Evolutionary conservation across 2,797 vertebrate species (phyloP).

Genomic region (Tadarida brasiliensis): DNA sequence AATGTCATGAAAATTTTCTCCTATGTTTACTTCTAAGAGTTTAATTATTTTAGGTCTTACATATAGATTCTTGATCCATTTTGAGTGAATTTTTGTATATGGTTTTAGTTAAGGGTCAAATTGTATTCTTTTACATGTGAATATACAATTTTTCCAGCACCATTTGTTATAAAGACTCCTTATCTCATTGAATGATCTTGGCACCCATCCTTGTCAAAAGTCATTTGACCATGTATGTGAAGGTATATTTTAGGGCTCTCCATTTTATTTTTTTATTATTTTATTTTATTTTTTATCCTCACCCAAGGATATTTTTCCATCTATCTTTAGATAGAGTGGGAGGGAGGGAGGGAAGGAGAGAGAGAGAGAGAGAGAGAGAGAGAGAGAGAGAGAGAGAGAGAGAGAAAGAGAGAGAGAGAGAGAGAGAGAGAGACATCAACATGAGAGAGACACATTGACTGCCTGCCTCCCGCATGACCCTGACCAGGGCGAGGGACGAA

Average conservation of each 20-base stretch:
- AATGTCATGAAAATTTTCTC: neutral
- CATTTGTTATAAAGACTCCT: neutral
- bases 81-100: neutral
- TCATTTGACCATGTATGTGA: neutral
- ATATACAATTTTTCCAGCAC: neutral
- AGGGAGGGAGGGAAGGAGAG: no score
- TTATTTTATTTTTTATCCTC: no score
- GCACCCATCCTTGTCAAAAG: neutral
- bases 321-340: no score
- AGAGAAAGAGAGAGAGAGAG: no score
- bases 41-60: slow-evolving; percentile 6
- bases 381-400: no score
- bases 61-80: neutral
- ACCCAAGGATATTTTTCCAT: no score
- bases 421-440: no score
- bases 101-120: neutral
- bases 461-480: no score
- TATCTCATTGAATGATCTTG: neutral
- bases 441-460: no score
- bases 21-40: neutral
- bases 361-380: no score
- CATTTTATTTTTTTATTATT: no score
- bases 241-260: neutral
- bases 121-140: neutral
- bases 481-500: no score